Base-by-base conservation (phyloP, 2,113 vertebrate genomes). In the Xiphophorus hellerii region DNA sequence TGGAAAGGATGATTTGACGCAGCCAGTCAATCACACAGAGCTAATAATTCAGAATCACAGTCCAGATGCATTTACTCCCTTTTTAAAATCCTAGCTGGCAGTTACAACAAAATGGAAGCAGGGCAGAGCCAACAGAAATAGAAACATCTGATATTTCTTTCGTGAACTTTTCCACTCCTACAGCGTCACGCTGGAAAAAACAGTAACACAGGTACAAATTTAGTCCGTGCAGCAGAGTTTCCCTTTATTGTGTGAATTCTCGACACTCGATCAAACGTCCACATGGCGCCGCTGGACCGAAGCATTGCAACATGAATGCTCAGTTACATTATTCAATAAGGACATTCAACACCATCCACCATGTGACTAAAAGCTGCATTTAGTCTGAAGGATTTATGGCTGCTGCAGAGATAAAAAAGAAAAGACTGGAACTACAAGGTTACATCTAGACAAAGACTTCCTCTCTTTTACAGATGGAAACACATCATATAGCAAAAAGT, bases 131-230 rank as follows among this genome's bases (percentile, higher is more conserved):
- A 79, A 85, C 86, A 77, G 77, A 91, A 91, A 92, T 84, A 91
- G 87, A 67, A 89, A 76, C 70, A 88, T 92, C 85, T 81, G 80
- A 91, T 87, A 80, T 80, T 82, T 81, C 82, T 91, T 92, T 92
- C 78, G 85, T 84, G 83, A 92, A 88, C 80, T 75, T 90, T 93
- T 92, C 87, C 84, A 86, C 74, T 85, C 84, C 78, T 81, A 87
- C 84, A 86, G 87, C 84, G 81, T 84, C 30, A 60, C 65, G 42
- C 80, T 82, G 74, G 70, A 86, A 75, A 42, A 66, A 76, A 66
- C 67, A 83, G 74, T 80, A 78, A 84, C 81, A 77, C 35, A 5
- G 30, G 68, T 84, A 88, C 31, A 83, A 73, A 83, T 9, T 79
- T 61, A 69, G 78, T 84, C 80, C 2, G 51, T 25, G 20, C 51